Base-by-base conservation (phyloP, 2,888 invertebrate genomes). In the Diogma glabrata region DNA sequence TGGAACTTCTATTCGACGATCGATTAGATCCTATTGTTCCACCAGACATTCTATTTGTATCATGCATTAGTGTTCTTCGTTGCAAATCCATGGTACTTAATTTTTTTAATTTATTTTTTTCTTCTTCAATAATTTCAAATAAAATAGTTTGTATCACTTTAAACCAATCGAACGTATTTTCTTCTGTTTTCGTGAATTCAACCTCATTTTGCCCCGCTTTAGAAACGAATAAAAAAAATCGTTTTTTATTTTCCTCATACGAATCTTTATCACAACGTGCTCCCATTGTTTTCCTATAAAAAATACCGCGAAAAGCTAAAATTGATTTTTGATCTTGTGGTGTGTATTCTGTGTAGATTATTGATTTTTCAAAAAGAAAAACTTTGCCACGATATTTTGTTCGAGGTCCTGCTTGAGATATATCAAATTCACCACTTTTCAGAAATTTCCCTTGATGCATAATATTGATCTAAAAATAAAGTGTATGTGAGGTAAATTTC, bases 221-320 rank as follows among this genome's bases (percentile, higher is more conserved):
- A n/a, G 43, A 3, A 14, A 22, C 43, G 43, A 22, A 43, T n/a
- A 43, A 22, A 5, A 22, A 43, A 14, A 43, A 43, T 22, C 23
- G 20, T 22, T 43, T 43, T n/a, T 43, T 43, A 43, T 43, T 43
- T 14, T 43, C 43, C 22, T 43, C 22, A 43, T 43, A 22, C n/a
- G 43, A 43, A 22, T 43, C 43, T 43, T 43, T 20, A n/a, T 43
- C 43, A 23, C 23, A 9, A 22, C 43, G 43, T 23, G 23, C 6
- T 4, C 43, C 43, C 43, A 43, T 43, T 9, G 12, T 43, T n/a
- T 22, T 43, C 4, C 43, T 20, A 43, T 43, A 20, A 14, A 22
- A 43, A 6, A 22, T 22, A 7, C 43, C 43, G 3, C 43, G 43
- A 22, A 22, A 43, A n/a, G 23, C 23, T 43, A 43, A n/a, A n/a